Evolutionary conservation across 2,888 invertebrate genomes (phyloP).

Genomic region (Psococerastis gibbosa): DNA sequence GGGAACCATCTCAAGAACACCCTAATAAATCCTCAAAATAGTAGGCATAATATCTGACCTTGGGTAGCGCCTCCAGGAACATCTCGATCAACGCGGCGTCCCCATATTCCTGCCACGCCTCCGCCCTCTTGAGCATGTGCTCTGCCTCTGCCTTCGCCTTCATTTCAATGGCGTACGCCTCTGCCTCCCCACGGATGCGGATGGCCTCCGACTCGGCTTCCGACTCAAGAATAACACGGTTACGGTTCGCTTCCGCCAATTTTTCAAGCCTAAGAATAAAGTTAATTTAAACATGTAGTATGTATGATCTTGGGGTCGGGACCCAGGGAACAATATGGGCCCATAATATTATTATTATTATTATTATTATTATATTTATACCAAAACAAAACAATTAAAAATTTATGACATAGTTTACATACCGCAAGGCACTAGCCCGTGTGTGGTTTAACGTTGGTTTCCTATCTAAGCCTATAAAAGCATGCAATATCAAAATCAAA

Average conservation of each 20-base stretch:
- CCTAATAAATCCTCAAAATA: constrained; percentile 9
- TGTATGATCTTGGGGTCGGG: too few relatives aligned
- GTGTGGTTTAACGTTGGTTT: too few relatives aligned
- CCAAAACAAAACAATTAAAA: too few relatives aligned
- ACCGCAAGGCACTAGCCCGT: too few relatives aligned
- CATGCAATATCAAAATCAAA: too few relatives aligned
- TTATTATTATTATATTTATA: too few relatives aligned
- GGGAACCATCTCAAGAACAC: constrained; percentile 10
- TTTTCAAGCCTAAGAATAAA: constrained; percentile 50
- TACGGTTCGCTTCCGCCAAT: constrained; percentile 79
- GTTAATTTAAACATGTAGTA: constrained; percentile 6
- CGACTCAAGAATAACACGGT: constrained; percentile 79
- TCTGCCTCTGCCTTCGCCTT: constrained; percentile 93
- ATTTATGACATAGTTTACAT: too few relatives aligned
- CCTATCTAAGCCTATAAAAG: too few relatives aligned
- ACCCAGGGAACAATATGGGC: too few relatives aligned
- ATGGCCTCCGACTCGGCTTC: constrained; percentile 88
- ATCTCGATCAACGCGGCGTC: constrained; percentile 92
- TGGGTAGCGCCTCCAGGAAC: constrained; percentile 86
- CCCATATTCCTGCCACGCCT: constrained; percentile 92
- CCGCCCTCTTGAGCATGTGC: constrained; percentile 93
- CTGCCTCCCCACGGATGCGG: constrained; percentile 69
- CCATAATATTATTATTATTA: too few relatives aligned
- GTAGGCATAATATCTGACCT: constrained; percentile 51
- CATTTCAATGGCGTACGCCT: constrained; percentile 82